Percentiles rank a stretch among this genome's conserved stretches.
phyloP scores from a whole-genome alignment of 2,888 invertebrate genomes.

The Drosophila rellima region DNA sequence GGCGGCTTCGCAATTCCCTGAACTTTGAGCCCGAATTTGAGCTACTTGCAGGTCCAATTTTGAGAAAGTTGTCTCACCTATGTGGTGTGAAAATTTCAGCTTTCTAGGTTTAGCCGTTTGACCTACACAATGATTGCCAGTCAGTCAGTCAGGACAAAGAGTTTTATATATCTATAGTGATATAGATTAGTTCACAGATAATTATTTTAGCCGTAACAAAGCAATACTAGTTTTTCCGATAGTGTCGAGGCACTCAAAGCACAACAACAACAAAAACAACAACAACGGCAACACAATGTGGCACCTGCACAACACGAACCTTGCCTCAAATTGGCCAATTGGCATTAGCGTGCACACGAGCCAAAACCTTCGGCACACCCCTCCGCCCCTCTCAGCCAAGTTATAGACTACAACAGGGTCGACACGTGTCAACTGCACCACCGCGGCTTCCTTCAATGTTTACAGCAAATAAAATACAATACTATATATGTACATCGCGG shows the following conservation, averaged over 20 bases:
- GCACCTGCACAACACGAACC: slow-evolving; percentile 17
- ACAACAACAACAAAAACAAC: not conserved
- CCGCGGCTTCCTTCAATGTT: slow-evolving; percentile 23
- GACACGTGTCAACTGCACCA: slow-evolving; percentile 29
- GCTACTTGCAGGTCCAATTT: too few species aligned
- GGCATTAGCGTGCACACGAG: slow-evolving; percentile 35
- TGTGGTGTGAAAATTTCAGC: too few species aligned
- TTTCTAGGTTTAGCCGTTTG: too few species aligned
- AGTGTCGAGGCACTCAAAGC: not conserved
- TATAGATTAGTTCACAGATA: not conserved
- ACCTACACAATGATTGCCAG: too few species aligned
- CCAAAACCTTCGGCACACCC: not conserved
- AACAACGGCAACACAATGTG: slow-evolving; percentile 3
- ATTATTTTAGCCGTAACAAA: not conserved
- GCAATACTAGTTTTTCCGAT: not conserved
- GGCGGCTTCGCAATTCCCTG: too few species aligned
- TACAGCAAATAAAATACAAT: slow-evolving; percentile 1
- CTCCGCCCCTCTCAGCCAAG: not conserved
- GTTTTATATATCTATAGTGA: too few species aligned
- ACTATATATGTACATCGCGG: not conserved
- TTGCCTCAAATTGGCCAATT: slow-evolving; percentile 22
- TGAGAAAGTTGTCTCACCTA: too few species aligned
- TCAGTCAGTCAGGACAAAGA: too few species aligned
- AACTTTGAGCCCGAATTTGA: too few species aligned
- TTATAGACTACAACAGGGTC: slow-evolving; percentile 2